These are phyloP conservation scores for Andrena minutula DNA, from an alignment of 2,888 invertebrate species.

Conservation along the genomic window DNA sequence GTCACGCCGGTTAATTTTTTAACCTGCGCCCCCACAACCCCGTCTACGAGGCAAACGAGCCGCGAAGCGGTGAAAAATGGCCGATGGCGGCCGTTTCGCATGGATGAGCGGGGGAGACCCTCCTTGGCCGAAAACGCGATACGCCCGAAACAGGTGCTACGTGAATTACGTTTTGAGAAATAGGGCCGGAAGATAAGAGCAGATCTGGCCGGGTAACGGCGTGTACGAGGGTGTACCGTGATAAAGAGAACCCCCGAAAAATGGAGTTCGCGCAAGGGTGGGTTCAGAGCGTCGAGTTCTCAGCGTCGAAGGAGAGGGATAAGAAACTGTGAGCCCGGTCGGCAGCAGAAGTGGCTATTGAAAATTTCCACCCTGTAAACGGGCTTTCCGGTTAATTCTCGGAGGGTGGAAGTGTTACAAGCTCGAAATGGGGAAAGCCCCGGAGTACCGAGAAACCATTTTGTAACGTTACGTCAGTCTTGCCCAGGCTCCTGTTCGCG, in stretches of 20 bases:
- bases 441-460: background rate
- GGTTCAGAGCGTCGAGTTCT: background rate
- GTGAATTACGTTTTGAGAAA: constrained; percentile 60
- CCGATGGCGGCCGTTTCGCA: constrained; percentile 26
- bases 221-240: background rate
- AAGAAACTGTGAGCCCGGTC: constrained; percentile 1
- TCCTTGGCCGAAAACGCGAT: constrained; percentile 13
- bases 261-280: constrained; percentile 20
- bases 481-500: no score
- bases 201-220: background rate
- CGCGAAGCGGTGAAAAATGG: constrained; percentile 43
- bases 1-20: constrained; percentile 56
- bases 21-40: constrained; percentile 10
- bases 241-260: constrained; percentile 32
- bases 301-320: background rate
- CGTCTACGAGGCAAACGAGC: constrained; percentile 20
- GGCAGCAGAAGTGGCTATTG: background rate
- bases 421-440: background rate
- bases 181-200: constrained; percentile 50
- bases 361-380: constrained; percentile 9
- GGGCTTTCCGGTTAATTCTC: constrained; percentile 16
- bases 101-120: constrained; percentile 15
- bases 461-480: background rate
- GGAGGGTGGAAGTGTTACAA: background rate
- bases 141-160: constrained; percentile 44